phyloP scores from a whole-genome alignment of 2,888 invertebrate genomes.

The Pachydiplax longipennis region DNA sequence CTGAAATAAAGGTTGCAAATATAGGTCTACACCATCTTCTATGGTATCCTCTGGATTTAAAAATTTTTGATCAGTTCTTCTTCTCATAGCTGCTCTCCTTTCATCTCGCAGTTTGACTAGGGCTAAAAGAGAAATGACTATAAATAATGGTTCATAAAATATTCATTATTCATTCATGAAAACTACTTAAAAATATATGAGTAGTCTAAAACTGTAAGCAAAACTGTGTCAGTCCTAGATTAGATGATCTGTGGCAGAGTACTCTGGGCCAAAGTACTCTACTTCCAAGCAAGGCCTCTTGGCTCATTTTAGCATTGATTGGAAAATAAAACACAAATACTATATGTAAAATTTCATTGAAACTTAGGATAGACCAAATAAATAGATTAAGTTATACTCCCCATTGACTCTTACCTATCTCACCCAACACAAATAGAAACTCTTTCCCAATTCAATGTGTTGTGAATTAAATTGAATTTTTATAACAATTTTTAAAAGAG shows the following conservation, averaged over 20 bases:
- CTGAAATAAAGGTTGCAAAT: neutral
- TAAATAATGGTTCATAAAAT: no score
- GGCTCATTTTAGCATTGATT: neutral
- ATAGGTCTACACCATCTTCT: neutral
- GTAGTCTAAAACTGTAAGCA: neutral
- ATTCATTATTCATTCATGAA: no score
- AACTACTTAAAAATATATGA: neutral
- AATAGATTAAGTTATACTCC: no score
- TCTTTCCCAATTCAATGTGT: no score
- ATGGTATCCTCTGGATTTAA: neutral
- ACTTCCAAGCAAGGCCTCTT: neutral
- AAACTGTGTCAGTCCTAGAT: neutral
- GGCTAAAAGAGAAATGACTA: neutral
- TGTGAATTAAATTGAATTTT: no score
- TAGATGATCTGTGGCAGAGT: neutral
- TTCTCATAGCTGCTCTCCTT: neutral
- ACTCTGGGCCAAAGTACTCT: neutral
- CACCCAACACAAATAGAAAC: no score
- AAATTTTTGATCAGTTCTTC: neutral
- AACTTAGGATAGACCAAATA: no score
- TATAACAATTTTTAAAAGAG: no score
- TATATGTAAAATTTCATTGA: no score
- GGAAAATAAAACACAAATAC: neutral
- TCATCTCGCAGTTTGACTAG: neutral
- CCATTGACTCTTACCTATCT: no score